Conservation (phyloP, 1,140 invertebrate species). For the Conus betulinus region DNA sequence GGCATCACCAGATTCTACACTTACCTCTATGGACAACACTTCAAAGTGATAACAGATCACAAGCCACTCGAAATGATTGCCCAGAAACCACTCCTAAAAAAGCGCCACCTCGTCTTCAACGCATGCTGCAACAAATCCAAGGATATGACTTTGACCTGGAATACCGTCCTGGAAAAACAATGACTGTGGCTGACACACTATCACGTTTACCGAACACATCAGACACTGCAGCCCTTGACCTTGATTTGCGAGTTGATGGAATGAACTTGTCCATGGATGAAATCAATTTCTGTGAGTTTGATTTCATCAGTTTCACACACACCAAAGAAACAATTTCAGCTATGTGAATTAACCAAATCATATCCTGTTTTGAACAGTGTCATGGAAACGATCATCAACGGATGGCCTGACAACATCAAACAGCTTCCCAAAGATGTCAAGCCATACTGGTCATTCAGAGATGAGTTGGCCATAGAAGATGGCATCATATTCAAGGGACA, state of each 20-base stretch:
- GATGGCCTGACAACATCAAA: conserved; percentile 36
- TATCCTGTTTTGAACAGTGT: conserved; percentile 18
- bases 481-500: conserved; percentile 42
- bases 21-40: conserved; percentile 69
- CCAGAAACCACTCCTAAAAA: conserved; percentile 72
- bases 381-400: conserved; percentile 20
- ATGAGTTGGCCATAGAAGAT: conserved; percentile 38
- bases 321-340: conserved; percentile 27
- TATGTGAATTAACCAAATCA: background rate
- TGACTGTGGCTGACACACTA: conserved; percentile 66
- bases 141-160: conserved; percentile 73
- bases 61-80: conserved; percentile 73
- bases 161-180: conserved; percentile 72
- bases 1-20: conserved; percentile 72
- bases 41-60: conserved; percentile 57
- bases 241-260: conserved; percentile 1
- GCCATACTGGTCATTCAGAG: conserved; percentile 36
- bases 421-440: conserved; percentile 1
- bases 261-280: background rate
- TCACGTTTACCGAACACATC: conserved; percentile 12
- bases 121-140: conserved; percentile 74
- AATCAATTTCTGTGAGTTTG: background rate
- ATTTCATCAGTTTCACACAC: conserved; percentile 16
- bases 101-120: conserved; percentile 72
- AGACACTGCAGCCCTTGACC: background rate